Evolutionary conservation across 2,888 invertebrate species (phyloP).

Genomic region (Diplazon laetatorius): DNA sequence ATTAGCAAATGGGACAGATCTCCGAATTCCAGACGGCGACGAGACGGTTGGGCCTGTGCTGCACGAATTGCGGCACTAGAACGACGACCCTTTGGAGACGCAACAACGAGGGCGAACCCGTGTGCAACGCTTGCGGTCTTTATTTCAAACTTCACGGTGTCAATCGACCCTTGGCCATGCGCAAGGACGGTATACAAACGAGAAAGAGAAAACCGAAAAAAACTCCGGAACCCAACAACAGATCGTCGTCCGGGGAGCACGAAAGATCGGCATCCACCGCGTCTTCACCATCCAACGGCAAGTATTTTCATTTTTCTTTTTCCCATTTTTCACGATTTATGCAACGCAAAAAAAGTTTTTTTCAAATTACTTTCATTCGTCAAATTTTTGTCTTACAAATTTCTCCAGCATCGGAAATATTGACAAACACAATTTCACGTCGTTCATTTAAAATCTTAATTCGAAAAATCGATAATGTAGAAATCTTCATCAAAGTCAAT

Average conservation of each 20-base stretch:
- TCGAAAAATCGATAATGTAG: too few species aligned
- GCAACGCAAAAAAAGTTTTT: too few species aligned
- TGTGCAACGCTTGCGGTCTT: conserved; percentile 98
- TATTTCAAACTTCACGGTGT: conserved; percentile 98
- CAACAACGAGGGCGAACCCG: conserved; percentile 98
- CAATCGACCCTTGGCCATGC: conserved; percentile 96
- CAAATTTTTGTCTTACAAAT: too few species aligned
- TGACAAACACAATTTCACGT: too few species aligned
- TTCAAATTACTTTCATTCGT: too few species aligned
- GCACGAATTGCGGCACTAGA: conserved; percentile 98
- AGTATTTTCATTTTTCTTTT: conserved; percentile 4
- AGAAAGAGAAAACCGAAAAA: conserved; percentile 97
- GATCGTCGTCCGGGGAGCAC: conserved; percentile 74
- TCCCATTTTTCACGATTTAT: not conserved
- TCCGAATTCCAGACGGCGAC: conserved; percentile 89
- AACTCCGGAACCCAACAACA: conserved; percentile 83
- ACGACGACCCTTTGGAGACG: conserved; percentile 99
- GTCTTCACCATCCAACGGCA: conserved; percentile 79
- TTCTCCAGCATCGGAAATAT: too few species aligned
- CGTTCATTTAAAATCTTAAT: too few species aligned
- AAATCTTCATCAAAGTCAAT: too few species aligned
- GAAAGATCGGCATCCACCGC: conserved; percentile 76
- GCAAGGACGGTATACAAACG: conserved; percentile 98
- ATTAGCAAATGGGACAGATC: conserved; percentile 82
- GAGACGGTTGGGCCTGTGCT: conserved; percentile 94